Evolutionary conservation across 1,140 invertebrate genomes (phyloP), one percentile per base, ranked within the genome.

Genomic region (Chelonus insularis): DNA sequence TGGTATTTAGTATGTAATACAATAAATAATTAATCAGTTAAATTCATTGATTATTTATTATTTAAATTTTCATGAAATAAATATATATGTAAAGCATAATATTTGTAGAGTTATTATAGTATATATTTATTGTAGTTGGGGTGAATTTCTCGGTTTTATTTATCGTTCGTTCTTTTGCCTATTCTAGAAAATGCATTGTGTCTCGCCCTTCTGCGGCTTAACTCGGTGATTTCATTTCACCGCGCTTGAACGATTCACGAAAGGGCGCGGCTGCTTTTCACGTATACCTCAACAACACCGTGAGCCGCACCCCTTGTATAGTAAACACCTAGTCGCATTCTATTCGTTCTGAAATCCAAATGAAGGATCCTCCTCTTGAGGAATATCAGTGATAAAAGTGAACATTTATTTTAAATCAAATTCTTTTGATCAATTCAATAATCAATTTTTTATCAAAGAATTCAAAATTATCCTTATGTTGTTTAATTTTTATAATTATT

Each of bases 151-250:
- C 1, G 32, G 36, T 39, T 39, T 39, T n/a, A 14, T 39, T 39
- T n/a, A 39, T 11, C 12, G 9, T 4, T n/a, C 4, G 36, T 11
- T 39, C 12, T 39, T n/a, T 39, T n/a, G 4, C 1, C 32, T 34
- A 21, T 36, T 63, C 25, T 23, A 39, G 20, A 63, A 37, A 52
- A 41, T 59, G 43, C 57, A 59, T 59, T 63, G 59, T 62, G 20
- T 34, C 29, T 16, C 45, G 54, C 50, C 61, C 57, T 58, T 34
- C 45, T 52, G 59, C 51, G 57, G 64, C 64, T 65, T 65, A 65
- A 65, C 64, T 65, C 64, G 56, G 59, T 61, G 64, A 62, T 62
- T 65, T 62, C 64, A 50, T 62, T 65, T 62, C 56, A 65, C 36
- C 60, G 64, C 64, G 56, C 60, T 65, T 56, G 54, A 65, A 65